Base-by-base conservation (phyloP, 2,888 invertebrate genomes). In the Tiliacea aurago region DNA sequence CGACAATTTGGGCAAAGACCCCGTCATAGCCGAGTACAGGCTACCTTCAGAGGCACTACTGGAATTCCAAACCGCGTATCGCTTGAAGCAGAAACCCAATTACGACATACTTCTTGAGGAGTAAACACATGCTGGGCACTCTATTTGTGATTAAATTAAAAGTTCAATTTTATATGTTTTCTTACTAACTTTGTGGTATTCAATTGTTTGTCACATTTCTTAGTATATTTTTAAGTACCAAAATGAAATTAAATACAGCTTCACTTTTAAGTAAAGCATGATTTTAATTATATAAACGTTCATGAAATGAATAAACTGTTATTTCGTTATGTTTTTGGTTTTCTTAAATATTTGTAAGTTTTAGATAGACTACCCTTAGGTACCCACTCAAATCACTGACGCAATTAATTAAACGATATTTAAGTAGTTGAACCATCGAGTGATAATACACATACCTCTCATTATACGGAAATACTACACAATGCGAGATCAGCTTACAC, bases 1-100 rank as follows among this genome's bases (percentile, higher is more conserved):
- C 68, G 89, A 92, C 20, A 94, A 95, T 13, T 98, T 98, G 98
- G 93, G 95, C 37, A 95, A 97, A 82, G 97, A 98, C 87, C 93
- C 97, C 20, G 97, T 96, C n/a, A 97, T 98, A 0, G 97, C 95
- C 83, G 95, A 95, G 67, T 97, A 97, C 84, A 94, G 95, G 67
- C 89, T 98, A 53, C 96, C 97, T 43, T 94, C 96, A 13, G 97
- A 97, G 58, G 92, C 95, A 5, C 96, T 97, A 76, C 90, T 95
- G 1, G 96, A 97, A 87, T 97, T 97, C 87, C 88, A 97, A 13
- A 93, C 93, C 64, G 79, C 86, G 0, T 95, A 91, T 67, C 71
- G 20, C 28, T 28, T 23, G 4, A 93, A 91, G 20, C 58, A 77
- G 2, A 84, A 84, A 11, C 90, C 91, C 4, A 85, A 93, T 72